Base-by-base conservation (phyloP, 1,140 invertebrate species). In the Drosophila pallidifrons region DNA sequence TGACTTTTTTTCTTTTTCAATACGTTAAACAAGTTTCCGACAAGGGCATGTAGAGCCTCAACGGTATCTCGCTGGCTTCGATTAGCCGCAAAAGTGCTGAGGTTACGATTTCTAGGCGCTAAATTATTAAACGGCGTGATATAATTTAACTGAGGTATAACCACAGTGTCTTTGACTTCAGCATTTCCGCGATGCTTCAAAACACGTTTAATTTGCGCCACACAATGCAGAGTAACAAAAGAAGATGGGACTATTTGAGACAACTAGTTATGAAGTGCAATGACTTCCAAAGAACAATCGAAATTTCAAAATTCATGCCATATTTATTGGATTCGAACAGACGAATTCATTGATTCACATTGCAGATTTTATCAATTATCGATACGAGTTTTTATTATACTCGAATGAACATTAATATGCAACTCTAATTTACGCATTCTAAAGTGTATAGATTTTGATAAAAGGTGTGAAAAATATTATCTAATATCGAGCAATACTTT, bases 171-270 rank as follows among this genome's bases (percentile, higher is more conserved):
- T 68, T 52, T 57, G 51, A 13, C 15, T 58, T 43, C 60, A 64
- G 61, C 52, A 82, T 88, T 87, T 87, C 82, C 82, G 82, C 16
- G 35, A 38, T 67, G 66, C 65, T 83, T 15, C 30, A 15, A 77
- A 87, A 88, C 82, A 71, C 71, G 82, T 87, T 88, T 81, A 63
- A 80, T 80, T 83, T 88, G 74, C 82, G 82, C 74, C 69, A 83
- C 47, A 77, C 47, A 77, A 7, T 51, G 10, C 65, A 46, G 3
- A 47, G 4, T 28, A 35, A 16, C 8, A 20, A 20, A 25, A 11
- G 35, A 20, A 16, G 35, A 20, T 38, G 13, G 7, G 8, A 38
- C 15, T 41, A n/a, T 54, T 32, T 8, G 28, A 8, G 35, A 32
- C 5, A 6, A 35, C 13, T 35, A 25, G 20, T 25, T 25, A 10